Evolutionary conservation across 2,888 invertebrate genomes (phyloP), one percentile per base, ranked within the genome.

Genomic region (Cabera pusaria): DNA sequence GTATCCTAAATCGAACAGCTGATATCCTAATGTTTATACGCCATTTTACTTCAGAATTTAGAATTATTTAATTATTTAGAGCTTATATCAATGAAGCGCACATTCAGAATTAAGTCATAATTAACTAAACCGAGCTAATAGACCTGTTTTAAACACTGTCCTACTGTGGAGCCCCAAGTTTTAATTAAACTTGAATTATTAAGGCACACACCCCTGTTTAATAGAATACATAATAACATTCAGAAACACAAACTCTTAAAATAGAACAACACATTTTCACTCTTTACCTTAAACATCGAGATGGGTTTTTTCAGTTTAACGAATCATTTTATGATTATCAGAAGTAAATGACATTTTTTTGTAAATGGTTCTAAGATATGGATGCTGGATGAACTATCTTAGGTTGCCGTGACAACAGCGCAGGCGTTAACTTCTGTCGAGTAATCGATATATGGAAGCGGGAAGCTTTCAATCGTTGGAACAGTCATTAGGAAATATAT

Each of bases 371-470:
- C 14, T 14, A 14, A 71, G 70, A 66, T 63, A 66, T 29, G 65
- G 81, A 83, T 72, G 80, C 80, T 87, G 43, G 44, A 38, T 36
- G 43, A 55, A 72, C 54, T 50, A 63, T 78, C 83, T 66, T 60
- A 11, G 21, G 73, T 72, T 66, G 52, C 55, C 59, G 59, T 63
- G 64, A 64, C 37, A 50, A 79, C 68, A 50, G 74, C 87, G 85
- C 87, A 85, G 55, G 71, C 86, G 87, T 44, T 8, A 48, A 43
- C 10, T 31, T 49, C 40, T 40, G 17, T 21, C 9, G 12, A 21
- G 5, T 7, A 47, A 49, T 48, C 49, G 44, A 50, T 52, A 23
- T 52, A 27, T 44, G 25, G 14, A 9, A 23, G 16, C 32, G 26
- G 25, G 10, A 41, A 34, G 20, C 11, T 3, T 14, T 14, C 14